These are phyloP conservation scores for Lytechinus variegatus DNA, from an alignment of 35 echinoderm and acorn worm species.

Conservation along the genomic window DNA sequence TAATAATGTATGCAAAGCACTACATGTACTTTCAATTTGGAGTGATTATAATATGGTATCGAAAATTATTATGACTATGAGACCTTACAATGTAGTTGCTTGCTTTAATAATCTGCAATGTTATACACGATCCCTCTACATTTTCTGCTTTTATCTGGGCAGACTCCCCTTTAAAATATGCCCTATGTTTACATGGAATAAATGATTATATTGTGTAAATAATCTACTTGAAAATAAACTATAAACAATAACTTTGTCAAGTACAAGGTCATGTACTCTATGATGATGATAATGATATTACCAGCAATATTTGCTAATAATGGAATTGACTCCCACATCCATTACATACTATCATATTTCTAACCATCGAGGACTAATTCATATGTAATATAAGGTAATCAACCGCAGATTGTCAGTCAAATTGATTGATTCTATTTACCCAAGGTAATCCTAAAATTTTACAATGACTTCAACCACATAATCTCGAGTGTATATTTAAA, in stretches of 20 bases:
- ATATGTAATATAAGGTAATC: not conserved
- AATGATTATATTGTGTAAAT: not conserved
- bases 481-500: too few relatives aligned
- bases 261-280: not conserved
- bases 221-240: not conserved
- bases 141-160: too few relatives aligned
- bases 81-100: too few relatives aligned
- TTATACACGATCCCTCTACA: too few relatives aligned
- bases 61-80: too few relatives aligned
- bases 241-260: not conserved
- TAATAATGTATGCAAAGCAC: too few relatives aligned
- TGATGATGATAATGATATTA: not conserved
- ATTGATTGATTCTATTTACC: not conserved
- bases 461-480: not conserved
- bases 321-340: not conserved
- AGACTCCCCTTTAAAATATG: not conserved
- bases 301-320: not conserved
- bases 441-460: not conserved
- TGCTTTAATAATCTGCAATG: too few relatives aligned
- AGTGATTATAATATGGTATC: too few relatives aligned
- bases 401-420: not conserved
- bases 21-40: too few relatives aligned
- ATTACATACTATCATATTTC: not conserved
- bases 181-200: not conserved
- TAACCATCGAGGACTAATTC: not conserved